phyloP scores from a whole-genome alignment of 1,140 invertebrate genomes.

The Drosophila lacertosa region DNA sequence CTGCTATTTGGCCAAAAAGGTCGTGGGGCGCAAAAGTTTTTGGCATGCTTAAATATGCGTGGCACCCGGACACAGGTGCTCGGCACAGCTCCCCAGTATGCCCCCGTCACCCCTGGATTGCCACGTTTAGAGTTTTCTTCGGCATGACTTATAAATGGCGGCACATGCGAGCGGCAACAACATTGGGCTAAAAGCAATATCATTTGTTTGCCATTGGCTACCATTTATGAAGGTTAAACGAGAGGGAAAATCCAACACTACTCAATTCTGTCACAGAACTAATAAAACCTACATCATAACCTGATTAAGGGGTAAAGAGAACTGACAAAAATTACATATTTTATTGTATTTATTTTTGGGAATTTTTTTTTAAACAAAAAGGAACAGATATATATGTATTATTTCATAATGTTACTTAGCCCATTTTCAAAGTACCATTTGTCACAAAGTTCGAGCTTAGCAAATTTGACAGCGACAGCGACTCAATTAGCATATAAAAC shows the following conservation, averaged over 20 bases:
- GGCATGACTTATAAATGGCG: constrained; percentile 50
- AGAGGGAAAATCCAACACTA: background rate
- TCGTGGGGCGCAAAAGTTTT: constrained; percentile 55
- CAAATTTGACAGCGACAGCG: background rate
- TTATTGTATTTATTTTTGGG: background rate
- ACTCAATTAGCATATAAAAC: constrained; percentile 57
- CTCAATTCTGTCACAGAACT: constrained; percentile 27
- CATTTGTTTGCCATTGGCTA: constrained; percentile 31
- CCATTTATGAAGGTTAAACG: constrained; percentile 39
- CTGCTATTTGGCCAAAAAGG: constrained; percentile 35
- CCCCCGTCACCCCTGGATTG: constrained; percentile 13
- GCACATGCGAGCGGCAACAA: constrained; percentile 19
- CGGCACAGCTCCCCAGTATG: constrained; percentile 54
- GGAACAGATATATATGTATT: too few species aligned
- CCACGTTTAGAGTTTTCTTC: constrained; percentile 13
- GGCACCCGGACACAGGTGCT: constrained; percentile 65
- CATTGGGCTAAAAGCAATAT: constrained; percentile 44
- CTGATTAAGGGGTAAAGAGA: background rate
- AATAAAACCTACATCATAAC: constrained; percentile 29
- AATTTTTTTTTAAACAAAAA: too few species aligned
- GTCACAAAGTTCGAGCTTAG: background rate
- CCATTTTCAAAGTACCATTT: background rate
- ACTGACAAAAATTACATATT: background rate
- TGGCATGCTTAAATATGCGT: constrained; percentile 64
- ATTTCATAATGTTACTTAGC: too few species aligned